Evolutionary conservation across 2,888 invertebrate genomes (phyloP).

Genomic region (Drosophila kuntzei): DNA sequence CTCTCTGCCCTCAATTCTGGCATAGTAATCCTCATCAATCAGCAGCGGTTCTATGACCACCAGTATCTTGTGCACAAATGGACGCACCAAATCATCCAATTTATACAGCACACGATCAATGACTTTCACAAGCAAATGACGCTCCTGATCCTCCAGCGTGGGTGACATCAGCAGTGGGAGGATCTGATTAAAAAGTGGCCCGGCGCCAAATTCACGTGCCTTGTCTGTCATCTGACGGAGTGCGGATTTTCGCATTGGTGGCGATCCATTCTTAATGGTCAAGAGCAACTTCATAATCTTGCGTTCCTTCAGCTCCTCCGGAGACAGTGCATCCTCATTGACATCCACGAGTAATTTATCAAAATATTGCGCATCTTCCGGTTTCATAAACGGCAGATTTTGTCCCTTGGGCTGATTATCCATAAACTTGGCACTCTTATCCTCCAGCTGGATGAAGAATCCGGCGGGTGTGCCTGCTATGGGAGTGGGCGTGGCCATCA

Average conservation of each 20-base stretch:
- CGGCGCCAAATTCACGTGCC: constrained; percentile 99
- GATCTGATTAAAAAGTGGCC: constrained; percentile 99
- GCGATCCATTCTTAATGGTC: constrained; percentile 99
- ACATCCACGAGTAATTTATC: constrained; percentile 99
- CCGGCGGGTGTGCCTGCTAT: constrained; percentile 96
- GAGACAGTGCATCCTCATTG: constrained; percentile 97
- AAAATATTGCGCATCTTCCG: constrained; percentile 99
- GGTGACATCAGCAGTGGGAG: constrained; percentile 99
- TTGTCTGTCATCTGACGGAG: constrained; percentile 99
- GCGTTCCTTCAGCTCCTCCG: constrained; percentile 98
- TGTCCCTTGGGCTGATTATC: constrained; percentile 98
- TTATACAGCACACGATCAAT: constrained; percentile 99
- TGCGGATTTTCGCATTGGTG: constrained; percentile 99
- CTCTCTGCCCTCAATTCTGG: constrained; percentile 99
- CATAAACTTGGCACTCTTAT: constrained; percentile 93
- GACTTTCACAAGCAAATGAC: constrained; percentile 99
- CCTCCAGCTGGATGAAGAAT: constrained; percentile 97
- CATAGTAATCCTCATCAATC: constrained; percentile 99
- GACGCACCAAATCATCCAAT: constrained; percentile 98
- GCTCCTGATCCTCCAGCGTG: constrained; percentile 99
- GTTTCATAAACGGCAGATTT: constrained; percentile 99
- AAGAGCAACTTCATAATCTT: constrained; percentile 99
- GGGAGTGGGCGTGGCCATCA: constrained; percentile 99
- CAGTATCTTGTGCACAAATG: constrained; percentile 99
- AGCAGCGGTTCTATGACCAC: constrained; percentile 99